Conservation (phyloP, 2,797 vertebrate genomes). For the Heliangelus exortis region DNA sequence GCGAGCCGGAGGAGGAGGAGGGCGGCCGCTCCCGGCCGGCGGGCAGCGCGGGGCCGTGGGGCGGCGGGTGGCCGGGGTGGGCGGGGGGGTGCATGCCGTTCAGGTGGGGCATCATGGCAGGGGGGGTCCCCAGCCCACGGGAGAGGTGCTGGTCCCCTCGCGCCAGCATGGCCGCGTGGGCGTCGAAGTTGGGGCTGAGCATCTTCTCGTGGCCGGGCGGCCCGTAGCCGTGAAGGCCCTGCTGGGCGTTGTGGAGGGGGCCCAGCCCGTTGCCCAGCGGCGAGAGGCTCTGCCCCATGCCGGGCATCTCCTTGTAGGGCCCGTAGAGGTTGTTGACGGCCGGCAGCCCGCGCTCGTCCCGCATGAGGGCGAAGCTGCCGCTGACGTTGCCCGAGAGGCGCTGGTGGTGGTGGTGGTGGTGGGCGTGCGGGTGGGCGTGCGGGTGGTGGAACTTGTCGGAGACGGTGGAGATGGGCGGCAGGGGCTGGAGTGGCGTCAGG, state of each 20-base stretch:
- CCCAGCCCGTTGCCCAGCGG: conserved; percentile 90
- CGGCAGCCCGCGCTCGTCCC: conserved; percentile 91
- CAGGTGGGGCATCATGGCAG: conserved; percentile 91
- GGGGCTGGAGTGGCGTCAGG: conserved; percentile 92
- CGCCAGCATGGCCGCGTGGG: too few species aligned
- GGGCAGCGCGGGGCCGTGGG: conserved; percentile 87
- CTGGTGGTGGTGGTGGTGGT: conserved; percentile 89
- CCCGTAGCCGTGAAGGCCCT: conserved; percentile 91
- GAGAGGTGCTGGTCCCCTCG: too few species aligned
- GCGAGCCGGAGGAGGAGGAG: conserved; percentile 89
- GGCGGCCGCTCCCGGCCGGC: conserved; percentile 89
- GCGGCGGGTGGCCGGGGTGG: conserved; percentile 81
- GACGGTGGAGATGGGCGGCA: conserved; percentile 96
- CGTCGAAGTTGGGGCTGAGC: too few species aligned
- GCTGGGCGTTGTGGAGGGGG: conserved; percentile 90
- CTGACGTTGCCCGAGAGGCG: conserved; percentile 91
- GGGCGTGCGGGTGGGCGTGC: conserved; percentile 75
- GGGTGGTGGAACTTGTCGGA: conserved; percentile 94
- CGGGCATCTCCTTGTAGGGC: conserved; percentile 95
- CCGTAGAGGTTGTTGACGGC: conserved; percentile 95
- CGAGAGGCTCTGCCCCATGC: conserved; percentile 93
- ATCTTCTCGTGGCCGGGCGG: conserved; percentile 90
- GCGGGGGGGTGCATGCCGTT: conserved; percentile 90
- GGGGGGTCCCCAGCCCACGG: conserved; percentile 86
- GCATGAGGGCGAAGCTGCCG: conserved; percentile 96